These are phyloP conservation scores for Trachymyrmex cornetzi DNA, from an alignment of 1,140 invertebrate genomes.

Conservation along the genomic window DNA sequence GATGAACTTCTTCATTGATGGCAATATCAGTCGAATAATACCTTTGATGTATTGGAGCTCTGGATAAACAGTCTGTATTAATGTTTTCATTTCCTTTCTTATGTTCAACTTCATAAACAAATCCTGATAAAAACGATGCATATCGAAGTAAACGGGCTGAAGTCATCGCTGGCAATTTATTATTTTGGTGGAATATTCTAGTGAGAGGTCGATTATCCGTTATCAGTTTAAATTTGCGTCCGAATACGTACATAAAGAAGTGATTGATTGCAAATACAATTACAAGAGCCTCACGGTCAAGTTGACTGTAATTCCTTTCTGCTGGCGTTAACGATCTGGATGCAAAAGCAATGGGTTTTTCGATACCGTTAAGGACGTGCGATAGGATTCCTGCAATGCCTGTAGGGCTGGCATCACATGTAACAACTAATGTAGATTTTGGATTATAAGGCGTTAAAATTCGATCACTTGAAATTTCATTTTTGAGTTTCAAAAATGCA, in stretches of 20 bases:
- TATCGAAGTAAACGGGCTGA: background rate
- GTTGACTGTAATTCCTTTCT: background rate
- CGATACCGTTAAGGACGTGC: background rate
- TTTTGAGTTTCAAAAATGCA: background rate
- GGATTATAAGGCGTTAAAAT: background rate
- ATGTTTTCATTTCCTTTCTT: background rate
- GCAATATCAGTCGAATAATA: background rate
- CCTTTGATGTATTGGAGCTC: background rate
- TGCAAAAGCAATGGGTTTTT: background rate
- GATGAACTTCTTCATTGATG: conserved; percentile 6
- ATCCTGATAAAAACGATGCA: background rate
- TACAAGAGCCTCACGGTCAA: background rate
- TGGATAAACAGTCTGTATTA: background rate
- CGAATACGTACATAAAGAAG: background rate
- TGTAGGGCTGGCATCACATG: background rate
- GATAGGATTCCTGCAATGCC: background rate
- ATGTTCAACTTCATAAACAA: background rate
- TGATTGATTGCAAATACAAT: background rate
- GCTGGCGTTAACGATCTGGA: background rate
- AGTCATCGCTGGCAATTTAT: background rate
- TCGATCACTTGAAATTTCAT: background rate
- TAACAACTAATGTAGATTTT: background rate
- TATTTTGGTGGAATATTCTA: background rate
- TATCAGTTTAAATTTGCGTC: background rate
- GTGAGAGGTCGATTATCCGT: background rate